phyloP scores from a whole-genome alignment of 2,888 invertebrate species.

The Dione vanillae region DNA sequence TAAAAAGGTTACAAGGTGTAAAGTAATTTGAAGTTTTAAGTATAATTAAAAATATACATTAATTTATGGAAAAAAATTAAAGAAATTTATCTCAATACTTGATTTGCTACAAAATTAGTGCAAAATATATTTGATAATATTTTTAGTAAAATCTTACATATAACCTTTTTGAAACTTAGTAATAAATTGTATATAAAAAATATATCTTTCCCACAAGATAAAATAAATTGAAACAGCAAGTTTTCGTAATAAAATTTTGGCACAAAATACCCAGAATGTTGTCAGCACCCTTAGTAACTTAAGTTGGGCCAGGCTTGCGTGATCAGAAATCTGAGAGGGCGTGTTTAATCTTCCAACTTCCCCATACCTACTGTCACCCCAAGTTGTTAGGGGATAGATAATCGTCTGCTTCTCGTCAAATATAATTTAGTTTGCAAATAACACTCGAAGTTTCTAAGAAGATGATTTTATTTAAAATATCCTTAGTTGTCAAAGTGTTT shows the following conservation, averaged over 20 bases:
- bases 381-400: constrained; percentile 40
- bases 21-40: no score
- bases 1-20: no score
- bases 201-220: constrained; percentile 14
- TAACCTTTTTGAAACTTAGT: no score
- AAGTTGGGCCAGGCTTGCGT: constrained; percentile 43
- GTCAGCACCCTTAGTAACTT: constrained; percentile 38
- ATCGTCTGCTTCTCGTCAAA: constrained; percentile 28
- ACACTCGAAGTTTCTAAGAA: background rate
- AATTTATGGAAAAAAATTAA: no score
- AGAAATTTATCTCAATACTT: no score
- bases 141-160: no score
- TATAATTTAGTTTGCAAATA: constrained; percentile 12
- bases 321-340: constrained; percentile 48
- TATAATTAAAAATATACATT: no score
- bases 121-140: no score
- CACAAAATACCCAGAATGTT: constrained; percentile 33
- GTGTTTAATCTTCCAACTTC: constrained; percentile 46
- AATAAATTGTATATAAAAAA: background rate
- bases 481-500: background rate
- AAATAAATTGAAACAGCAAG: constrained; percentile 30
- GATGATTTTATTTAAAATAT: background rate
- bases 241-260: constrained; percentile 38
- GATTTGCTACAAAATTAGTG: no score
- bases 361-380: constrained; percentile 38